Evolutionary conservation across 2,888 invertebrate species (phyloP).

Genomic region (Tetranychus piercei): DNA sequence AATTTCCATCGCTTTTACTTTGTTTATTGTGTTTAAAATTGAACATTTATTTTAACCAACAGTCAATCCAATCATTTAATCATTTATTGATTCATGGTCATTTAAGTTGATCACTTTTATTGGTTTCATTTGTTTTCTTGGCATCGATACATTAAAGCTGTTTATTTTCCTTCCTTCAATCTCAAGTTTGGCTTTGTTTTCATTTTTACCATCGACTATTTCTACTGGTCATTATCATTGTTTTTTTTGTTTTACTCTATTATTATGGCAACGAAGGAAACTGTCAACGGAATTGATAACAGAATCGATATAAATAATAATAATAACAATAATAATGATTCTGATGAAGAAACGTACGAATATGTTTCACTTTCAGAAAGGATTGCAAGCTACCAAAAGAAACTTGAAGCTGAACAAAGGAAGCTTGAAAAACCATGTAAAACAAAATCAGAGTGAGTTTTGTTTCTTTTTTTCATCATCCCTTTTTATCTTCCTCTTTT

Average conservation of each 20-base stretch:
- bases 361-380: constrained; percentile 1
- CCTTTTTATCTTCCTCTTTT: not conserved
- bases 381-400: not conserved
- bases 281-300: not conserved
- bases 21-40: not conserved
- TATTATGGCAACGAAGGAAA: not conserved
- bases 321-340: not conserved
- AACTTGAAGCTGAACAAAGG: constrained; percentile 7
- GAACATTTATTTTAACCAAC: not conserved
- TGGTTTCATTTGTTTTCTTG: not conserved
- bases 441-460: not conserved
- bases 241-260: too few relatives aligned
- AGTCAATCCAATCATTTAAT: not conserved
- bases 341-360: constrained; percentile 3
- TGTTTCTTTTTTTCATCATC: not conserved
- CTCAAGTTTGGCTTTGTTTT: too few relatives aligned
- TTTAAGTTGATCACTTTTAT: not conserved
- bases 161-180: too few relatives aligned
- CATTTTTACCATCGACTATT: too few relatives aligned
- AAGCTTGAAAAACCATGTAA: constrained; percentile 8
- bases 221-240: too few relatives aligned
- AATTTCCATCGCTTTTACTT: not conserved
- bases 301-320: not conserved
- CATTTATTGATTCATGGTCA: not conserved
- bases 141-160: too few relatives aligned